Base-by-base conservation (phyloP, 2,888 invertebrate genomes). In the Lamellibrachia columna region DNA sequence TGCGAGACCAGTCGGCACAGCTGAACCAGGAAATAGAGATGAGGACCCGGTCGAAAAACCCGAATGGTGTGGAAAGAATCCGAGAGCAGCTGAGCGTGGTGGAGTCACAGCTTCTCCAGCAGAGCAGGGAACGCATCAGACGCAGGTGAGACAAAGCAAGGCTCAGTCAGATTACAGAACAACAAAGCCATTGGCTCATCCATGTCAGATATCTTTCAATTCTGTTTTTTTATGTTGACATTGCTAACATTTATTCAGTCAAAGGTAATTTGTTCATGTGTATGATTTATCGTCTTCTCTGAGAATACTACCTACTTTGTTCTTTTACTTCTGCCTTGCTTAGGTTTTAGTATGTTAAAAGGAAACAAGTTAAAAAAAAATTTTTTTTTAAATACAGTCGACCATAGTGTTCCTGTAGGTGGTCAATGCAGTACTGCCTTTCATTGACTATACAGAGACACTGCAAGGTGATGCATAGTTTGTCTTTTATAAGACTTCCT, bases 1-100 rank as follows among this genome's bases (percentile, higher is more conserved):
- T 96, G 93, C 94, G 95, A 11, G 96, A 96, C 90, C 94, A 94
- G 93, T 95, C 95, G 22, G 95, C 95, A 55, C 94, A 95, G 55
- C 94, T 96, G 58, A 94, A 94, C 28, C 93, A 94, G 15, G 94
- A 95, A 93, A 94, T 96, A 8, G 95, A 95, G 53, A 94, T 95
- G 90, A 92, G 94, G 90, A 95, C 96, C 94, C 90, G 93, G 52
- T 53, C 92, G 0, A 95, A 95, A 0, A 94, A 95, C 91, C 90
- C 93, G 8, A 94, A 94, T 9, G 93, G 93, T 7, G 94, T 94
- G 7, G 93, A 93, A 92, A 94, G 94, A 53, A 93, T 94, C 28
- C 94, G 95, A 92, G 94, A 94, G 92, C 93, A 95, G 92, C 95
- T 96, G 22, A 94, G 95, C 91, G 94, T 94, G 53, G 94, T 95